These are phyloP conservation scores for Pollimyrus isidori DNA, from an alignment of 2,113 vertebrate species.

Conservation along the genomic window DNA sequence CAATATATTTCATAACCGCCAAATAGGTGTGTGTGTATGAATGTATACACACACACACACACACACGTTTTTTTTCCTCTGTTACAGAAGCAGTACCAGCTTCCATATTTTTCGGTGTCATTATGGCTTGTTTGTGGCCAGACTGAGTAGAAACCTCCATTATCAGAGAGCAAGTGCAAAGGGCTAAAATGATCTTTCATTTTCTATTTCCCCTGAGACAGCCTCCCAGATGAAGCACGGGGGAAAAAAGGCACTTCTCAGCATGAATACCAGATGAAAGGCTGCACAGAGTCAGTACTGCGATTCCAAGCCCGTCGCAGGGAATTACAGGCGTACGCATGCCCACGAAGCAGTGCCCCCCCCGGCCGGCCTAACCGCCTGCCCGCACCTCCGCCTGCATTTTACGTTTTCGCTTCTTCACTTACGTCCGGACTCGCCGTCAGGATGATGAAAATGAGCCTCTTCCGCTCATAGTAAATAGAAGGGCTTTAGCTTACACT, in stretches of 20 bases:
- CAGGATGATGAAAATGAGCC: not conserved
- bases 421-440: not conserved
- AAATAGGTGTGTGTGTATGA: not conserved
- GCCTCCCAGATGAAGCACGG: not conserved
- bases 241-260: conserved; percentile 7
- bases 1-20: not conserved
- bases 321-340: not conserved
- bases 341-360: not conserved
- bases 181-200: conserved; percentile 11
- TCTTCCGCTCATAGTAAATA: not conserved
- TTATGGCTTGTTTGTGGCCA: conserved; percentile 1
- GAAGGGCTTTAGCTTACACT: not conserved
- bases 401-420: not conserved
- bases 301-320: not conserved
- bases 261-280: conserved; percentile 13
- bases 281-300: not conserved
- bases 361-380: too few species aligned
- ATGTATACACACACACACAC: too few species aligned
- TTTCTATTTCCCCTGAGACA: not conserved
- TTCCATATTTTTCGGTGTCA: not conserved
- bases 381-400: not conserved
- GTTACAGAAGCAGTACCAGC: not conserved
- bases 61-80: not conserved
- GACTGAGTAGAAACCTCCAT: not conserved
- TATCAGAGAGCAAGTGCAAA: not conserved